Evolutionary conservation across 2,888 invertebrate species (phyloP), one percentile per base, ranked within the genome.

Genomic region (Drosophila antonietae): DNA sequence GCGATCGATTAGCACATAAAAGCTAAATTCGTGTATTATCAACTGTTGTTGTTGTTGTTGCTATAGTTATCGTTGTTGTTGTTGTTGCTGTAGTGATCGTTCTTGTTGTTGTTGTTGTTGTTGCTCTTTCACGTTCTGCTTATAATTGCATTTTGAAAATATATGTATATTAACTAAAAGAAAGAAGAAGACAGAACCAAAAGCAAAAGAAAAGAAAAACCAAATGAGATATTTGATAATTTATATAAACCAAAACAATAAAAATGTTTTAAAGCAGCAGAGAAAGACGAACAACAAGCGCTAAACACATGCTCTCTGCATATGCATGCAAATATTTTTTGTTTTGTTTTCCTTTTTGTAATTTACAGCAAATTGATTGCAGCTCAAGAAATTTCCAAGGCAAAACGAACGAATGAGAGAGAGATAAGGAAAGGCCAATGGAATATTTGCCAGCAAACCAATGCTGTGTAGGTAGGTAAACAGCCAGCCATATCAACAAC

Each of bases 1-100:
- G 52, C 49, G 68, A 78, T 78, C 78, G 78, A 78, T 78, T 65
- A 69, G 70, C 73, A n/a, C 10, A n/a, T 51, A 33, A 37, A 37
- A 39, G 37, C 43, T 37, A 18, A 39, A 20, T n/a, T 46, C 14
- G 33, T 56, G 28, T 56, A 18, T 47, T 28, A 28, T 28, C n/a
- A 33, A 43, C 14, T 52, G 23, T 7, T 28, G 33, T 33, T 33
- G 44, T 33, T 31, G 23, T 6, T 37, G 46, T 23, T 28, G 35
- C n/a, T 58, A 33, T 39, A n/a, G 28, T 46, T 35, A 31, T 35
- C 20, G 23, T 18, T 47, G 35, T 35, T 12, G 31, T 9, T 14
- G 56, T 18, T 43, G 9, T 23, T 37, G 9, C n/a, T 41, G 35
- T 35, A 1, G 12, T 14, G 12, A 12, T 35, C 12, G 12, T n/a